Evolutionary conservation across 1,140 invertebrate species (phyloP).

Genomic region (Metaphire vulgaris): DNA sequence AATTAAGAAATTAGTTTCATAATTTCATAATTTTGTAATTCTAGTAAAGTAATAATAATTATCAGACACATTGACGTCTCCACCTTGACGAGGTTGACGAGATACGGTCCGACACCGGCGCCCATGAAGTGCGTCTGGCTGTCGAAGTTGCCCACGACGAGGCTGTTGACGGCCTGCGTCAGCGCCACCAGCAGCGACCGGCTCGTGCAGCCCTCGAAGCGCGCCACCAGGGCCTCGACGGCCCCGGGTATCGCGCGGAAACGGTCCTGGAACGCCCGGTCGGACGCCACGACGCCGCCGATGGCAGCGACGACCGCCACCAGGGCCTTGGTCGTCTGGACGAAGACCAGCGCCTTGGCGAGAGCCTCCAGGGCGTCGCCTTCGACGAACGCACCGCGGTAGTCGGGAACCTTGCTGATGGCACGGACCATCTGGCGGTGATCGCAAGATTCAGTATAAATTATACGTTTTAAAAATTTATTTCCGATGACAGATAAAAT

Average conservation of each 20-base stretch:
- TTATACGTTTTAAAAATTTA: too few relatives aligned
- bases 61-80: too few relatives aligned
- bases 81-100: constrained; percentile 12
- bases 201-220: constrained; percentile 36
- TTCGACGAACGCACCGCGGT: constrained; percentile 35
- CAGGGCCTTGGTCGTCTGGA: constrained; percentile 40
- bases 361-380: constrained; percentile 31
- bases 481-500: too few relatives aligned
- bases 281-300: constrained; percentile 38
- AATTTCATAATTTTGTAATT: too few relatives aligned
- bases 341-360: constrained; percentile 40
- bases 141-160: not conserved
- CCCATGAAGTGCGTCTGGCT: not conserved
- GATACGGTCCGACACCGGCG: not conserved
- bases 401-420: constrained; percentile 20
- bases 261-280: constrained; percentile 33
- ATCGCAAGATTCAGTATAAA: too few relatives aligned
- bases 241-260: constrained; percentile 36
- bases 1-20: too few relatives aligned
- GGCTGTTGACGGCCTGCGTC: constrained; percentile 30
- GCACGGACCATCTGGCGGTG: not conserved
- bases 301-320: constrained; percentile 40
- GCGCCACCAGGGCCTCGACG: constrained; percentile 35
- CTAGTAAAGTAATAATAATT: too few relatives aligned
- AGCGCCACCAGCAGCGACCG: constrained; percentile 39